phyloP scores from a whole-genome alignment of 2,797 vertebrate species.

The Brotogeris chrysoptera region DNA sequence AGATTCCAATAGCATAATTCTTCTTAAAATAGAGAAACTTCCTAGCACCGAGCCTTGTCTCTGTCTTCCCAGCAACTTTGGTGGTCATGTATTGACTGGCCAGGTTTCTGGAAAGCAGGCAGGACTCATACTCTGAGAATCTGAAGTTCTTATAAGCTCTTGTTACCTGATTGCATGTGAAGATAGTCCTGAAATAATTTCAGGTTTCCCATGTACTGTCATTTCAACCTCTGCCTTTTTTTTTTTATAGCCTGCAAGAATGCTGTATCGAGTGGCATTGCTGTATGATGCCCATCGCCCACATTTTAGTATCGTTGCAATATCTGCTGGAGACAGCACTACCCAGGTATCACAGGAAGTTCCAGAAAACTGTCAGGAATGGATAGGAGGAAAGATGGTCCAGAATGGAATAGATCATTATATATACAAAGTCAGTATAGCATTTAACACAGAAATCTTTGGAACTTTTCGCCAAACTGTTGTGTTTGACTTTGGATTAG shows the following conservation, averaged over 20 bases:
- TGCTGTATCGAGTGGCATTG: constrained; percentile 91
- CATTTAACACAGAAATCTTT: constrained; percentile 98
- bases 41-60: not conserved
- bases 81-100: not conserved
- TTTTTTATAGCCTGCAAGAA: constrained; percentile 87
- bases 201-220: not conserved
- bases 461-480: constrained; percentile 99
- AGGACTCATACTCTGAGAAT: not conserved
- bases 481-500: constrained; percentile 97
- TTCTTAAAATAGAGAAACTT: not conserved
- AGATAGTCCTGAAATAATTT: not conserved
- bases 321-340: constrained; percentile 86
- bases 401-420: constrained; percentile 95
- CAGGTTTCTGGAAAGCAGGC: not conserved
- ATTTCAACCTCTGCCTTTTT: constrained; percentile 50
- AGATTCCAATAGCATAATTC: not conserved
- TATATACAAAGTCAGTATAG: constrained; percentile 92
- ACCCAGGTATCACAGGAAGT: constrained; percentile 88
- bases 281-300: constrained; percentile 98
- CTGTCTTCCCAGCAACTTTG: not conserved
- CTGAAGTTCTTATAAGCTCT: not conserved
- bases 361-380: constrained; percentile 91
- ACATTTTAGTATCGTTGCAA: constrained; percentile 93
- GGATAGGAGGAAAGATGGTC: constrained; percentile 87
- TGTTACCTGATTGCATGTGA: not conserved